Conservation (phyloP, 2,113 vertebrate species). For the Albula glossodonta region DNA sequence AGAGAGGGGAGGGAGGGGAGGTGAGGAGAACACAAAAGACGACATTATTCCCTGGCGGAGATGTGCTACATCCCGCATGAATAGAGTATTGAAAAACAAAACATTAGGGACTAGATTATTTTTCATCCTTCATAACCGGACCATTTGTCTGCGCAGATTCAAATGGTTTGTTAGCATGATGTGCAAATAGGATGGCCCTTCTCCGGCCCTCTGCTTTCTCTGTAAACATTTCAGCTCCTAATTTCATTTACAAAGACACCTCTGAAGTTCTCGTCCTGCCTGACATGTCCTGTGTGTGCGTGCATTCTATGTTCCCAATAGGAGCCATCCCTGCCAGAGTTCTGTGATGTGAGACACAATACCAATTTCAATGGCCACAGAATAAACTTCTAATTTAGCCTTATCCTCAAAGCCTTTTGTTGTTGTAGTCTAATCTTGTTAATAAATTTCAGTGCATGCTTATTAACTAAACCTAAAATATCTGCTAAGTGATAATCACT, state of each 20-base stretch:
- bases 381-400: too few relatives aligned
- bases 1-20: slow-evolving; percentile 66
- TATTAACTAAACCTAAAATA: not conserved
- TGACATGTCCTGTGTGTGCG: not conserved
- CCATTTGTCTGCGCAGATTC: slow-evolving; percentile 63
- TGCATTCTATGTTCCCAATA: not conserved
- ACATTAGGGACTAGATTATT: slow-evolving; percentile 77
- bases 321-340: not conserved
- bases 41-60: slow-evolving; percentile 83
- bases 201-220: slow-evolving; percentile 18
- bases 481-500: not conserved
- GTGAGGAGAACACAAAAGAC: slow-evolving; percentile 80
- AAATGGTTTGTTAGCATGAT: slow-evolving; percentile 53
- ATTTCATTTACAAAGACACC: slow-evolving; percentile 46
- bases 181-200: slow-evolving; percentile 42
- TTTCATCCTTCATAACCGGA: slow-evolving; percentile 76
- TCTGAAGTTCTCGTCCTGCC: slow-evolving; percentile 33
- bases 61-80: slow-evolving; percentile 79
- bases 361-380: not conserved
- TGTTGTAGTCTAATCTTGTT: too few relatives aligned
- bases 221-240: slow-evolving; percentile 57
- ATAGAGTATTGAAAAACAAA: slow-evolving; percentile 86
- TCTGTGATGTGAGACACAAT: not conserved
- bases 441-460: not conserved
- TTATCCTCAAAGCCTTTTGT: too few relatives aligned